Evolutionary conservation across 2,888 invertebrate genomes (phyloP), one percentile per base, ranked within the genome.

Genomic region (Chloromyia formosa): DNA sequence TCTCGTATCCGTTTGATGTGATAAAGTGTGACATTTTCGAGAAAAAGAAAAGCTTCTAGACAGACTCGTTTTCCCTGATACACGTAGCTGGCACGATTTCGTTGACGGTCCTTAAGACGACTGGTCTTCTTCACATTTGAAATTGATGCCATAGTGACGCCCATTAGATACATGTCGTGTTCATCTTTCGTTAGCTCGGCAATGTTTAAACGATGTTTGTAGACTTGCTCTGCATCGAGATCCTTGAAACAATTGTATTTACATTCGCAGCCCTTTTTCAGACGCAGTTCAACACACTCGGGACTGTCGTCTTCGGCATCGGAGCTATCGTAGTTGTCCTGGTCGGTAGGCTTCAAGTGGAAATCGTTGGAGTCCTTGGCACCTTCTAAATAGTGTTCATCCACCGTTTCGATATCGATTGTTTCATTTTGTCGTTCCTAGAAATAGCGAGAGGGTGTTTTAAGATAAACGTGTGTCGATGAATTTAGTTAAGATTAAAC

Each of bases 81-180:
- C 2, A 93, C 92, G 81, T 93, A 93, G 78, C 92, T 92, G 0
- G 93, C 91, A 73, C 93, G 86, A 73, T 93, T 86, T 82, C 93
- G 87, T 84, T 91, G 88, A 62, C 93, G 86, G 78, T 92, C 92
- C 81, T 92, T 93, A 79, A 92, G 91, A 22, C 92, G 86, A 0
- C 90, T 90, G 0, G 91, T 91, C 76, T 90, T 91, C 49, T 75
- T 77, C 18, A 77, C 76, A 83, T 93, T 92, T 0, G 92, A 91
- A 78, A 93, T 86, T 79, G 92, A 92, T 0, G 93, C 93, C 93
- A 92, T 93, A 1, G 92, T 93, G 40, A 93, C 91, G n/a, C 93
- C 93, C 93, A 93, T 93, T 80, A 93, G 85, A 82, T 93, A 93
- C 93, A 93, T 93, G 83, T 93, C 93, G 83, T 93, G 93, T 83